Evolutionary conservation across 2,888 invertebrate genomes (phyloP).

Genomic region (Drosophila lacicola): DNA sequence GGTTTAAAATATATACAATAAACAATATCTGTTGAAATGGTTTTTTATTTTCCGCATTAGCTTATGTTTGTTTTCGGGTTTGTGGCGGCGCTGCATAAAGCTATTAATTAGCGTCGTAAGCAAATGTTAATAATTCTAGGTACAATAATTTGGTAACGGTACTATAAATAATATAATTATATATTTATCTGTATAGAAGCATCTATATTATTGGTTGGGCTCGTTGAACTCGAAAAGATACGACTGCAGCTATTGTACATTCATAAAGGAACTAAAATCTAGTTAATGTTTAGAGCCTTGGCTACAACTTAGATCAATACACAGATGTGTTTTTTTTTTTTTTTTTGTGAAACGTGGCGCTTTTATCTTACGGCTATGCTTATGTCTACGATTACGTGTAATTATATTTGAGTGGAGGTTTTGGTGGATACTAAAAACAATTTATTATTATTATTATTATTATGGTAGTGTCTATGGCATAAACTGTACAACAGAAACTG

Average conservation of each 20-base stretch:
- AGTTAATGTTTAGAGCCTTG: constrained; percentile 18
- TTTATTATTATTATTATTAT: constrained; percentile 19
- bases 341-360: constrained; percentile 36
- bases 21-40: constrained; percentile 44
- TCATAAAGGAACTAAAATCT: constrained; percentile 43
- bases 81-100: constrained; percentile 39
- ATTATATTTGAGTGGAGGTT: constrained; percentile 24
- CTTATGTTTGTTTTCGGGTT: constrained; percentile 32
- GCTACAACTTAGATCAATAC: constrained; percentile 40
- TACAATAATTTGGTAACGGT: constrained; percentile 63
- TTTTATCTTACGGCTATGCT: constrained; percentile 67
- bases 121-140: constrained; percentile 50
- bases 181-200: background rate
- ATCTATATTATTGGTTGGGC: constrained; percentile 14
- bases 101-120: constrained; percentile 50
- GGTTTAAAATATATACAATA: background rate
- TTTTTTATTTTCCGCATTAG: constrained; percentile 68
- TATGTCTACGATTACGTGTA: constrained; percentile 68
- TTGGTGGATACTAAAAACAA: constrained; percentile 42
- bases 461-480: constrained; percentile 46
- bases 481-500: constrained; percentile 67
- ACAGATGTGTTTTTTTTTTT: background rate
- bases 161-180: constrained; percentile 43
- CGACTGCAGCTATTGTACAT: constrained; percentile 41
- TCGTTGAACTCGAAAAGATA: constrained; percentile 11